phyloP scores from a whole-genome alignment of 1,140 invertebrate species.

The Meteorus sp. region DNA sequence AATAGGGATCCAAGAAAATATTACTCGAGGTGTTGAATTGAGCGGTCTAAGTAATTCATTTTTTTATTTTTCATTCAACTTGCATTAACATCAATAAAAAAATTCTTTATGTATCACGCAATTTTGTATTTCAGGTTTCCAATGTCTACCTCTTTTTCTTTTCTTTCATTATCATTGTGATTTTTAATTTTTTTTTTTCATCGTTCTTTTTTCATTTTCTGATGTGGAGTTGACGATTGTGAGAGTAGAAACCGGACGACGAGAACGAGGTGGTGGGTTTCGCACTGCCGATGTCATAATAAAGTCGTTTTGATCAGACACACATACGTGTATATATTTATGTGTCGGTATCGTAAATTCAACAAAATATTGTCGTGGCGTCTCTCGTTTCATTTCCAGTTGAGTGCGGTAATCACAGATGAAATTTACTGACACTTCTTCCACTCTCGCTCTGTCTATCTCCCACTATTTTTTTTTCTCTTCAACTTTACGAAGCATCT shows the following conservation, averaged over 20 bases:
- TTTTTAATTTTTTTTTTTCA: conserved; percentile 1
- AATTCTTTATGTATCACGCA: background rate
- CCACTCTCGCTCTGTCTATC: conserved; percentile 26
- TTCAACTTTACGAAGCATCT: too few species aligned
- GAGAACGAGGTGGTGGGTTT: conserved; percentile 21
- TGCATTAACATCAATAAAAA: background rate
- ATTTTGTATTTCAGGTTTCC: too few species aligned
- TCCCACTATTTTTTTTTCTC: too few species aligned
- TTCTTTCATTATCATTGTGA: too few species aligned
- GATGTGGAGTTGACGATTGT: background rate
- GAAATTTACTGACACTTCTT: conserved; percentile 41
- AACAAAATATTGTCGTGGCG: conserved; percentile 41
- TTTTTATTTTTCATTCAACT: background rate
- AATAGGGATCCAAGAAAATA: conserved; percentile 9
- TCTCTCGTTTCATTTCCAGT: conserved; percentile 36
- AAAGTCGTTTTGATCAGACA: conserved; percentile 41
- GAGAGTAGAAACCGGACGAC: background rate
- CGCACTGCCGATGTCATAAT: conserved; percentile 36
- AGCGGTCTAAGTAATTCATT: background rate
- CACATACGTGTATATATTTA: too few species aligned
- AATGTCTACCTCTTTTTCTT: too few species aligned
- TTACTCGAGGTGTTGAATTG: conserved; percentile 13
- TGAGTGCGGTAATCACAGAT: conserved; percentile 35
- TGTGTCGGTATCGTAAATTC: conserved; percentile 41
- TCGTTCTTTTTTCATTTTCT: too few species aligned